phyloP scores from a whole-genome alignment of 1,140 invertebrate species.

The Anastrepha ludens region DNA sequence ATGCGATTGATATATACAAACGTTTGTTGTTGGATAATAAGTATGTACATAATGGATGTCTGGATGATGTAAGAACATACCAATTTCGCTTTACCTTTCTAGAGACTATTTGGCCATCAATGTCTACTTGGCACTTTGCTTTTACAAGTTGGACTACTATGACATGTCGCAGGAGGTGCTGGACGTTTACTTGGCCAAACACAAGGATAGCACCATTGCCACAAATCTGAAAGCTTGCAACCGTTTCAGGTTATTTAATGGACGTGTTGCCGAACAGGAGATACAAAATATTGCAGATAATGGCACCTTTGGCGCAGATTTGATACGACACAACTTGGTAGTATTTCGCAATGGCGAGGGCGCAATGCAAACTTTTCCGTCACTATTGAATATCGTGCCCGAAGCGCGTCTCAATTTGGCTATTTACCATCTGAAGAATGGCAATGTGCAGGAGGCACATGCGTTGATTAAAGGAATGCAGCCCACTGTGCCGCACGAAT shows the following conservation, averaged over 20 bases:
- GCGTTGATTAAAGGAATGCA: slow-evolving; percentile 94
- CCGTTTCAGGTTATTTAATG: slow-evolving; percentile 90
- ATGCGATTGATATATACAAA: slow-evolving; percentile 99
- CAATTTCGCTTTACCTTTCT: not conserved
- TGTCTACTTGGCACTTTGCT: slow-evolving; percentile 97
- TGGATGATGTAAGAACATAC: not conserved
- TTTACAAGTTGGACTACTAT: slow-evolving; percentile 97
- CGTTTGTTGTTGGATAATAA: slow-evolving; percentile 93
- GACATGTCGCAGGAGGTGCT: slow-evolving; percentile 96
- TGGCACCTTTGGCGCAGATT: slow-evolving; percentile 92
- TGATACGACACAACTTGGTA: slow-evolving; percentile 96
- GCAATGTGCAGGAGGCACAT: slow-evolving; percentile 93
- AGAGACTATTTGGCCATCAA: slow-evolving; percentile 95
- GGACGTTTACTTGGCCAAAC: slow-evolving; percentile 93
- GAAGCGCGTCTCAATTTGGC: slow-evolving; percentile 97
- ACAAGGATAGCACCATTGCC: slow-evolving; percentile 95
- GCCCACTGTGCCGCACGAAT: slow-evolving; percentile 95
- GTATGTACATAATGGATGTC: slow-evolving; percentile 73
- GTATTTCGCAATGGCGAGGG: slow-evolving; percentile 97
- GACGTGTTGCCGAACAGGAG: slow-evolving; percentile 92
- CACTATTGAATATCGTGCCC: slow-evolving; percentile 94
- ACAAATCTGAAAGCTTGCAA: slow-evolving; percentile 92
- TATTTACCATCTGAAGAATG: slow-evolving; percentile 94
- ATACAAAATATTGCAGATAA: slow-evolving; percentile 87
- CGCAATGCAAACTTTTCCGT: slow-evolving; percentile 91